A percentile compares a stretch with the other conserved stretches of the same genome.
phyloP scores from a whole-genome alignment of 2,797 vertebrate species.

The Xerus rutilus region DNA sequence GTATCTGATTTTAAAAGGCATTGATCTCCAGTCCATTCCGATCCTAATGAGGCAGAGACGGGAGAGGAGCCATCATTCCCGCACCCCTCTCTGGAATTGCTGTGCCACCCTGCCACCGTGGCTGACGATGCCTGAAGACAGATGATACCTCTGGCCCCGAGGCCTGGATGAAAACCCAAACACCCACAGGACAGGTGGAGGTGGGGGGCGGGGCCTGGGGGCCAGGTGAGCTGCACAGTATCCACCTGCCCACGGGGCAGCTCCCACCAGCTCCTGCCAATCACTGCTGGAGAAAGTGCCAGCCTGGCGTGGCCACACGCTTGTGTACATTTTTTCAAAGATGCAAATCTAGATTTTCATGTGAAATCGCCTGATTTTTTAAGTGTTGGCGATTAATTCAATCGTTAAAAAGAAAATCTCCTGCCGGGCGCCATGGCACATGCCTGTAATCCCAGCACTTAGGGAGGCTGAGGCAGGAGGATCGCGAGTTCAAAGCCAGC shows the following conservation, averaged over 20 bases:
- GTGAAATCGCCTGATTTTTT: not conserved
- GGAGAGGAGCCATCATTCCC: not conserved
- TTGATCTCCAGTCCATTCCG: not conserved
- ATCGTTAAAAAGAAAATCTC: not conserved
- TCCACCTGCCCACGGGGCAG: not conserved
- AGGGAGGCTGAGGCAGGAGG: no score
- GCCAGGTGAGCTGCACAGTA: no score
- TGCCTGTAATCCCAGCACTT: no score
- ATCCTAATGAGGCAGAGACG: constrained; percentile 57
- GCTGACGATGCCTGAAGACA: not conserved
- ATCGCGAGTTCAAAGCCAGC: no score
- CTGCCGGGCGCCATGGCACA: no score
- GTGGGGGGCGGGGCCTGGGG: rapidly evolving
- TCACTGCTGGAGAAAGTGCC: rapidly evolving
- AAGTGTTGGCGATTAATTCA: not conserved
- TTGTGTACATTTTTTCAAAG: rapidly evolving
- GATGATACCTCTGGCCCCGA: not conserved
- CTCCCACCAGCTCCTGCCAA: rapidly evolving
- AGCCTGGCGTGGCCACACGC: rapidly evolving
- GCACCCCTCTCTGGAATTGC: not conserved
- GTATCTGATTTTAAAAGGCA: constrained; percentile 48
- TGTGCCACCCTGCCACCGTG: rapidly evolving
- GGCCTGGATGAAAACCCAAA: rapidly evolving
- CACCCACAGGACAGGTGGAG: rapidly evolving
- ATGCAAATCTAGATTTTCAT: not conserved